A percentile compares a stretch with the other conserved stretches of the same genome.
Conservation (phyloP, 2,888 invertebrate genomes). For the Eupelmus urozonus region DNA sequence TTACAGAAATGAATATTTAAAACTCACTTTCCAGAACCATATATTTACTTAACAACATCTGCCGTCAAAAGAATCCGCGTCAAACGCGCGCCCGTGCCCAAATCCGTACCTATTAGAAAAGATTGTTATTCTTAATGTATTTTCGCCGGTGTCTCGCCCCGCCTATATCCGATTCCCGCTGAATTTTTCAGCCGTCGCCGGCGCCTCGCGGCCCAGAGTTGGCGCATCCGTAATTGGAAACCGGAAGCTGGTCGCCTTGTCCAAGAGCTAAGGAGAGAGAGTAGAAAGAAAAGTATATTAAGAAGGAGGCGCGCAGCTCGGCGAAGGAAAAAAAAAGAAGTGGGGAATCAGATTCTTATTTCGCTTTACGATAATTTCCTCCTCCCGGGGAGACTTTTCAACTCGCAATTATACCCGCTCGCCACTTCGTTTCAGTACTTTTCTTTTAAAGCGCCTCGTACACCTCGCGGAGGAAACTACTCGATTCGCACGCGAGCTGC, state of each 20-base stretch:
- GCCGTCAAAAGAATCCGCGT: not conserved
- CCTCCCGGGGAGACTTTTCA: constrained; percentile 57
- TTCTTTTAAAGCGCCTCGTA: constrained; percentile 43
- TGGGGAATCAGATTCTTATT: constrained; percentile 57
- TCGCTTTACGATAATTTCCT: constrained; percentile 56
- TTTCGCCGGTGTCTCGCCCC: constrained; percentile 24
- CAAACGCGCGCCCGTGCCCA: not conserved
- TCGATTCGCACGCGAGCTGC: constrained; percentile 37
- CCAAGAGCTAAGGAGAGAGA: not conserved
- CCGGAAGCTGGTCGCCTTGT: constrained; percentile 52
- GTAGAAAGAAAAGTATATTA: constrained; percentile 6
- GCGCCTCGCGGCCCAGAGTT: constrained; percentile 24
- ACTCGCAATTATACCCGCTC: constrained; percentile 55
- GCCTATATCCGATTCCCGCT: constrained; percentile 28
- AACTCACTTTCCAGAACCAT: not conserved
- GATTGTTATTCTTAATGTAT: constrained; percentile 48
- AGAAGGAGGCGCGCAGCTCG: not conserved
- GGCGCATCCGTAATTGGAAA: constrained; percentile 57
- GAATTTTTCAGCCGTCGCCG: constrained; percentile 29
- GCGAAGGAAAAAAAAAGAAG: not conserved
- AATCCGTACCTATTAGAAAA: constrained; percentile 35
- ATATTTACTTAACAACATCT: constrained; percentile 24
- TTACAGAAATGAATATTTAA: not conserved
- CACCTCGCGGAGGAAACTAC: constrained; percentile 29
- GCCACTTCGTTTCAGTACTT: constrained; percentile 55